Evolutionary conservation across 2,113 vertebrate species (phyloP).

Genomic region (Petrocephalus microphthalmus): DNA sequence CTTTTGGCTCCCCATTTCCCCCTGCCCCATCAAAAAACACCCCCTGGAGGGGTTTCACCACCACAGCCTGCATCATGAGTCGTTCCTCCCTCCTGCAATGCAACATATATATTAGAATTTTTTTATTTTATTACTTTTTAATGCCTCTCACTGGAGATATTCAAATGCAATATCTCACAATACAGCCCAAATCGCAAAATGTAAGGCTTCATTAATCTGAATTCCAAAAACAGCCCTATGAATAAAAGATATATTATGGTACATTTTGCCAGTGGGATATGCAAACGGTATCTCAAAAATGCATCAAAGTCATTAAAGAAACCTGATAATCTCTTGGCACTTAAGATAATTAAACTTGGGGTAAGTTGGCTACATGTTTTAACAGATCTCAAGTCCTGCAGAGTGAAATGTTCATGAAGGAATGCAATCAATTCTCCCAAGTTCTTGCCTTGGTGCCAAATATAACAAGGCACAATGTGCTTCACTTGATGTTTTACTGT

Average conservation of each 20-base stretch:
- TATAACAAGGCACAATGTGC: background rate
- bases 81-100: too few species aligned
- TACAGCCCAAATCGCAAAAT: slow-evolving; percentile 29
- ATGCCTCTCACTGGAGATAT: too few species aligned
- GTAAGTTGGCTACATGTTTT: background rate
- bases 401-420: background rate
- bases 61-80: too few species aligned
- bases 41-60: too few species aligned
- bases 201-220: slow-evolving; percentile 37
- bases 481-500: background rate
- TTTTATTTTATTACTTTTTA: background rate
- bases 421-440: background rate
- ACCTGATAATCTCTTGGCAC: slow-evolving; percentile 62
- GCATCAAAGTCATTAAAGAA: slow-evolving; percentile 62
- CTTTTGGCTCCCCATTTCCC: too few species aligned
- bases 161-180: background rate
- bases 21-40: too few species aligned
- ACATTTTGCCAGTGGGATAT: slow-evolving; percentile 49
- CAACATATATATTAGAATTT: too few species aligned
- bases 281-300: slow-evolving; percentile 41
- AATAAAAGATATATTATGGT: slow-evolving; percentile 40
- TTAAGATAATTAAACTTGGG: slow-evolving; percentile 59
- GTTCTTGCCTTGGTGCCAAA: background rate
- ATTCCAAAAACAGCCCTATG: slow-evolving; percentile 30
- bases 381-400: background rate